Evolutionary conservation across 2,797 vertebrate species (phyloP).

Genomic region (Oryzias sinensis): DNA sequence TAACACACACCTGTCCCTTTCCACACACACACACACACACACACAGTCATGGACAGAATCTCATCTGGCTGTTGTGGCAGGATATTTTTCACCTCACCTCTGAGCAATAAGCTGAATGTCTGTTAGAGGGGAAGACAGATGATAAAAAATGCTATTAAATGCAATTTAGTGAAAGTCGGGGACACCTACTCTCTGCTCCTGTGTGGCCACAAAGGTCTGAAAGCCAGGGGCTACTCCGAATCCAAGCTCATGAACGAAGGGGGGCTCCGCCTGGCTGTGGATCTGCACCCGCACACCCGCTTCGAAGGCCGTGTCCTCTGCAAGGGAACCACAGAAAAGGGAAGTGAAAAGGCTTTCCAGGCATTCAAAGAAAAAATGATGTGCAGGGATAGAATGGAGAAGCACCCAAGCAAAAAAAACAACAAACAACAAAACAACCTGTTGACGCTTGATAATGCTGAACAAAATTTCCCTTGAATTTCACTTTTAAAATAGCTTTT

Average conservation of each 20-base stretch:
- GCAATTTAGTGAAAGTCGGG: slow-evolving; percentile 12
- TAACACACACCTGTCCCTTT: neutral
- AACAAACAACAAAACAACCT: slow-evolving; percentile 3
- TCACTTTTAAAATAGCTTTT: slow-evolving; percentile 19
- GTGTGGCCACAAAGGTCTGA: slow-evolving; percentile 98
- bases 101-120: slow-evolving; percentile 12
- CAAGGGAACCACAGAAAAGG: slow-evolving; percentile 24
- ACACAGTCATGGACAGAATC: slow-evolving; percentile 10
- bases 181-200: slow-evolving; percentile 91
- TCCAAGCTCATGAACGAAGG: slow-evolving; percentile 96
- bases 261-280: slow-evolving; percentile 96
- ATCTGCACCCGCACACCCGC: slow-evolving; percentile 97
- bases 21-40: neutral
- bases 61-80: slow-evolving; percentile 8
- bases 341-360: slow-evolving; percentile 7
- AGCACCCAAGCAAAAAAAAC: neutral
- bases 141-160: slow-evolving; percentile 27
- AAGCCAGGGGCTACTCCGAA: slow-evolving; percentile 97
- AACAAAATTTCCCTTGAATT: slow-evolving; percentile 2
- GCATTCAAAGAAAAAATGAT: slow-evolving; percentile 1
- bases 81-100: slow-evolving; percentile 32
- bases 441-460: slow-evolving; percentile 11
- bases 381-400: too few species aligned
- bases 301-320: slow-evolving; percentile 97
- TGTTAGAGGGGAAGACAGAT: slow-evolving; percentile 10